Base-by-base conservation (phyloP, 2,797 vertebrate genomes). In the Typhlichthys subterraneus region DNA sequence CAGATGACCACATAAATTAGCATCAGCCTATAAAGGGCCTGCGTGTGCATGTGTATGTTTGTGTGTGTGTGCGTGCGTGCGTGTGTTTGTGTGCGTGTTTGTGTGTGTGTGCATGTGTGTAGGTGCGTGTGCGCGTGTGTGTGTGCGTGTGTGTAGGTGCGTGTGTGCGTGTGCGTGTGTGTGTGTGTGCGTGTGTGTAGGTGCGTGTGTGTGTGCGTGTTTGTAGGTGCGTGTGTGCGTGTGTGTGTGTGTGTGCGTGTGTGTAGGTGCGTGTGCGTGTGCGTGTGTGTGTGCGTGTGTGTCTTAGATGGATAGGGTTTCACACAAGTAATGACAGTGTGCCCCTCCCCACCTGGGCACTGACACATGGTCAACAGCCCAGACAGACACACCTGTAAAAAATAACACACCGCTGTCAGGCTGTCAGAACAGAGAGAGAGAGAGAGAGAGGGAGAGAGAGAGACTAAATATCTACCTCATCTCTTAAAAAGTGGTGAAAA, bases 281-380 rank as follows among this genome's bases (percentile, higher is more conserved):
- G 66, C 75, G 80, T 82, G 63, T 83, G 68, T 62, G 66, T 76
- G 80, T 82, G 75, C 82, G 49, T 57, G 50, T 29, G 42, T 52
- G 63, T 73, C 53, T 61, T 76, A 85, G 72, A 73, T 58, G 73
- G 82, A 73, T 72, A 71, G 79, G 67, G 72, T 91, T 92, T 85
- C 63, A 81, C 80, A 85, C 64, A 73, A 78, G 87, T 89, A 91
- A 91, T 90, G 92, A 87, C 84, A 90, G 73, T 86, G 88, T 80
- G 80, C 80, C 62, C 81, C 76, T 80, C 81, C 69, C 76, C 71
- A 89, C 80, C 77, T 85, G 74, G 75, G 65, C 65, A 71, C 87
- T 84, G 81, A 85, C 84, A 89, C 89, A 83, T 87, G 84, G 84
- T 88, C 76, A 74, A 58, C 79, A 70, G 58, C 77, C 84, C 82